Conservation (phyloP, 2,113 vertebrate species). For the Sterrhoptilus dennistouni region DNA sequence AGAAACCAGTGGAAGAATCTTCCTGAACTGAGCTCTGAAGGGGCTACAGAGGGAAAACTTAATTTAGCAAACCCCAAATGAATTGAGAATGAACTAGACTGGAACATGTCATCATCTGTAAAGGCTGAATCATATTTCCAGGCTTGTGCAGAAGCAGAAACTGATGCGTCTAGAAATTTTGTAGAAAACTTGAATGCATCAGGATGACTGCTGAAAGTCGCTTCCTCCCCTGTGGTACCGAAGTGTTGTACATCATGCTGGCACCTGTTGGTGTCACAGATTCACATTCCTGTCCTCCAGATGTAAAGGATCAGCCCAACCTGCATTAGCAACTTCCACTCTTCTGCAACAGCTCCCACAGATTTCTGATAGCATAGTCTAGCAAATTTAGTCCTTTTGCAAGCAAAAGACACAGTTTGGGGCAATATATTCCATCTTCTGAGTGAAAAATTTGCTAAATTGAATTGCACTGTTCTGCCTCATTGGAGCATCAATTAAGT, state of each 20-base stretch:
- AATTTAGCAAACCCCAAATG: conserved; percentile 18
- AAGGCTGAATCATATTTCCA: conserved; percentile 34
- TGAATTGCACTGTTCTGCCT: neutral
- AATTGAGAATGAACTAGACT: neutral
- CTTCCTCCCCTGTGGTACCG: neutral
- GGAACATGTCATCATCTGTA: conserved; percentile 6
- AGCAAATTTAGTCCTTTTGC: neutral
- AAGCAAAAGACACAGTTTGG: neutral
- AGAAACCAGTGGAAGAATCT: neutral
- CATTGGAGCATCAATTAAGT: neutral
- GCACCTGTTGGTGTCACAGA: neutral
- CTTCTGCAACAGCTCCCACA: neutral
- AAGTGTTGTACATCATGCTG: neutral
- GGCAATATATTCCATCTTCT: neutral
- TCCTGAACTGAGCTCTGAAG: neutral
- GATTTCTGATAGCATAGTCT: neutral
- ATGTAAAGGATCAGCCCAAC: neutral
- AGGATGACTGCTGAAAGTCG: neutral
- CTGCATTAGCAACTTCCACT: neutral
- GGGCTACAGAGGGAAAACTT: neutral
- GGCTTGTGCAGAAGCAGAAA: neutral
- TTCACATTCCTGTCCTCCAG: neutral
- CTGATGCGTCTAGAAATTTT: neutral
- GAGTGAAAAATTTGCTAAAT: neutral
- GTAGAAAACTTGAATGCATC: neutral